A percentile compares a stretch with the other conserved stretches of the same genome.
Evolutionary conservation across 2,888 invertebrate species (phyloP).

Genomic region (Parnassius glacialis): DNA sequence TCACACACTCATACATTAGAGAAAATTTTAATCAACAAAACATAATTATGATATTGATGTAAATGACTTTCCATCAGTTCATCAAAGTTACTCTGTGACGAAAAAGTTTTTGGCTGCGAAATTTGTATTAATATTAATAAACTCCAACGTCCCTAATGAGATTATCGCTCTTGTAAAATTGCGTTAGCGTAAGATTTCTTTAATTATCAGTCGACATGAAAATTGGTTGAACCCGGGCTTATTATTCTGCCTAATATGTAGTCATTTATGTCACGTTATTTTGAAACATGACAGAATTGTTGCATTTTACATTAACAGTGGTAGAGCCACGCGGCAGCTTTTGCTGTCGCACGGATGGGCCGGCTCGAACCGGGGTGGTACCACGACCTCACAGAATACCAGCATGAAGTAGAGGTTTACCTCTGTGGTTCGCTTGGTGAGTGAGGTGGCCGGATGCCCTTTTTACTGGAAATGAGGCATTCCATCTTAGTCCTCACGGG

Average conservation of each 20-base stretch:
- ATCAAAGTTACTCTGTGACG: neutral
- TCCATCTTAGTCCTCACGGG: too few species aligned
- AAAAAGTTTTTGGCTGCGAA: conserved; percentile 57
- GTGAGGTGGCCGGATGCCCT: too few species aligned
- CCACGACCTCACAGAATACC: too few species aligned
- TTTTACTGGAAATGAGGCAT: too few species aligned
- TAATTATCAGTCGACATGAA: conserved; percentile 73
- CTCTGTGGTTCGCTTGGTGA: too few species aligned
- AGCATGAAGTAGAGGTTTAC: too few species aligned
- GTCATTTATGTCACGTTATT: too few species aligned
- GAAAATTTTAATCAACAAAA: neutral
- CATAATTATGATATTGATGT: neutral
- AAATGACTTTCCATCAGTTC: neutral
- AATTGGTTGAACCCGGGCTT: conserved; percentile 53
- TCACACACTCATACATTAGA: neutral
- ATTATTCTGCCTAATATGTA: neutral
- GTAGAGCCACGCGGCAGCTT: too few species aligned
- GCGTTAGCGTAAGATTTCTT: conserved; percentile 74
- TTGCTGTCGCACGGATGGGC: too few species aligned
- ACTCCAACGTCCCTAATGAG: conserved; percentile 75
- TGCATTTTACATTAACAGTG: too few species aligned
- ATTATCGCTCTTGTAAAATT: conserved; percentile 76
- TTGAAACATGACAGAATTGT: too few species aligned
- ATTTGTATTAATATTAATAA: conserved; percentile 78
- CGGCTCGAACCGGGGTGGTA: too few species aligned